Conservation (phyloP, 2,888 invertebrate species). For the Chalcosyrphus nemorum region DNA sequence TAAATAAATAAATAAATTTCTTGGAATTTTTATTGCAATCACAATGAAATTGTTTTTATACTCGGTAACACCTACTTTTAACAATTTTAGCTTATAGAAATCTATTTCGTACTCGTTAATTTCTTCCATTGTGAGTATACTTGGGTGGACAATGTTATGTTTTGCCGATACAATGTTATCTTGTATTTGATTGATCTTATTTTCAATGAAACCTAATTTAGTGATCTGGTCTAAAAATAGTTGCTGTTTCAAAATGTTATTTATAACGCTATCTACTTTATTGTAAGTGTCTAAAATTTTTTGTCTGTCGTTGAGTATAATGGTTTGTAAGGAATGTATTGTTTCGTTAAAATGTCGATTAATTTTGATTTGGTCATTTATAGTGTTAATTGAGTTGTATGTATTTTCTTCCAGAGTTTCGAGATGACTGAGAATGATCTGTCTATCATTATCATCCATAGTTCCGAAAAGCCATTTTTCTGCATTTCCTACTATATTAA, state of each 20-base stretch:
- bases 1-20: too few relatives aligned
- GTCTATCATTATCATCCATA: background rate
- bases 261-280: background rate
- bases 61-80: constrained; percentile 17
- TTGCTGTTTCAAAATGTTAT: background rate
- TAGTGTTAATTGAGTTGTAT: background rate
- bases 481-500: too few relatives aligned
- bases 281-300: constrained; percentile 17
- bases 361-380: background rate
- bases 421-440: background rate
- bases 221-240: background rate
- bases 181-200: constrained; percentile 60
- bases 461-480: background rate
- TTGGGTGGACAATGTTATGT: constrained; percentile 54
- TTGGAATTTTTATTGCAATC: constrained; percentile 24
- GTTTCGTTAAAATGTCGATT: background rate
- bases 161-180: constrained; percentile 46
- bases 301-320: constrained; percentile 19
- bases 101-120: constrained; percentile 43
- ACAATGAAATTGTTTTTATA: too few relatives aligned
- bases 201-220: constrained; percentile 46
- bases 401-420: background rate
- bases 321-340: background rate
- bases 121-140: constrained; percentile 50
- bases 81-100: constrained; percentile 40